A percentile compares a stretch with the other conserved stretches of the same genome.
Evolutionary conservation across 2,797 vertebrate species (phyloP).

Genomic region (Sebastes variabilis): DNA sequence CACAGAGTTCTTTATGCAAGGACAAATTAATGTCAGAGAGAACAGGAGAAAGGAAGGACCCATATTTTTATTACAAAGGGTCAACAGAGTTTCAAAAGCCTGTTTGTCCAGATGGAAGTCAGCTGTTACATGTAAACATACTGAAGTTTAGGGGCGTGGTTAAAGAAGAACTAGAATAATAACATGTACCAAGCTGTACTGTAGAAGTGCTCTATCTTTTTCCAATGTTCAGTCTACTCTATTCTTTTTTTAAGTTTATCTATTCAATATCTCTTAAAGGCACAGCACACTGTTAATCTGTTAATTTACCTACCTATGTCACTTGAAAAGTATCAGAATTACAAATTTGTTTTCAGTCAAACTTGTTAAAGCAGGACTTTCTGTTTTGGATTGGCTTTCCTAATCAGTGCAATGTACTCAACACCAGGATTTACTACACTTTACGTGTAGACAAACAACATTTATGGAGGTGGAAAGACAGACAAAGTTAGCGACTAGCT

Average conservation of each 20-base stretch:
- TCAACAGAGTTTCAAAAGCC: constrained; percentile 29
- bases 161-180: neutral
- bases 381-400: neutral
- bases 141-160: neutral
- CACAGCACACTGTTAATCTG: neutral
- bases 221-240: neutral
- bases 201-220: neutral
- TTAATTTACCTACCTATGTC: neutral
- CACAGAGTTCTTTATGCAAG: neutral
- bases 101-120: constrained; percentile 26
- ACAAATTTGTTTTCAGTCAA: neutral
- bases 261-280: neutral
- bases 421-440: neutral
- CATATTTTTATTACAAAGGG: neutral
- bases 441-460: neutral
- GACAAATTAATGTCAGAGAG: neutral
- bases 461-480: too few species aligned
- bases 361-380: too few species aligned
- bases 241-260: neutral
- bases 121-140: constrained; percentile 40
- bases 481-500: neutral
- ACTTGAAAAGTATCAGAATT: neutral
- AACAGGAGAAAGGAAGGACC: neutral
- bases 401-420: neutral
- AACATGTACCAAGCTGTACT: neutral